Evolutionary conservation across 2,888 invertebrate species (phyloP), one percentile per base, ranked within the genome.

Genomic region (Rhagonycha fulva): DNA sequence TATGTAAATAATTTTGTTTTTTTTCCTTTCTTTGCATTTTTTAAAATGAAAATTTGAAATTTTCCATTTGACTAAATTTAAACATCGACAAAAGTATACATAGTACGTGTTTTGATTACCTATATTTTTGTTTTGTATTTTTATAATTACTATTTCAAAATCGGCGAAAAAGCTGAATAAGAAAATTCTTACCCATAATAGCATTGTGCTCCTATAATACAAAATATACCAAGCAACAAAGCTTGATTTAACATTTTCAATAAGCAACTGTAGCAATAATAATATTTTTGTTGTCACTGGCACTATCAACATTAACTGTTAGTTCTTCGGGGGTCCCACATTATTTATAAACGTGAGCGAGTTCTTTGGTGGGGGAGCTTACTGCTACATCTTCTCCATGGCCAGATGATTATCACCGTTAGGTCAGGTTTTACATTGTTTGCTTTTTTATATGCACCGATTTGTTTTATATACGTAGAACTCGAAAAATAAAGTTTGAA

Each of bases 331-430:
- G 70, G 79, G 79, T 62, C 72, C 75, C 76, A 78, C 79, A 79
- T 66, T 79, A 79, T 82, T 81, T 83, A 83, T 83, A 83, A 79
- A 83, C 74, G 72, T 67, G 70, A 71, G 61, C 71, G 67, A 76
- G 78, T 75, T 61, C 61, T 70, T 79, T 80, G 82, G 81, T 81
- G 83, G 83, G 82, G 74, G 75, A 71, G 71, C 47, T 62, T 74
- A 77, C 70, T 32, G 71, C 71, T 72, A 76, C 70, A 78, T 81
- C 81, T 80, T 81, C 81, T 77, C 70, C 80, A 80, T 77, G 76
- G 77, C 78, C 81, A 79, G 72, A 81, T 80, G 81, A 82, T 83
- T 81, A 82, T 80, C 81, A 83, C 83, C 83, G 84, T 83, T 84
- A 83, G 83, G 82, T 83, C 82, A 79, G 78, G 79, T 80, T 79